A percentile compares a stretch with the other conserved stretches of the same genome.
Evolutionary conservation across 2,113 vertebrate genomes (phyloP).

Genomic region (Dermatemys mawii): DNA sequence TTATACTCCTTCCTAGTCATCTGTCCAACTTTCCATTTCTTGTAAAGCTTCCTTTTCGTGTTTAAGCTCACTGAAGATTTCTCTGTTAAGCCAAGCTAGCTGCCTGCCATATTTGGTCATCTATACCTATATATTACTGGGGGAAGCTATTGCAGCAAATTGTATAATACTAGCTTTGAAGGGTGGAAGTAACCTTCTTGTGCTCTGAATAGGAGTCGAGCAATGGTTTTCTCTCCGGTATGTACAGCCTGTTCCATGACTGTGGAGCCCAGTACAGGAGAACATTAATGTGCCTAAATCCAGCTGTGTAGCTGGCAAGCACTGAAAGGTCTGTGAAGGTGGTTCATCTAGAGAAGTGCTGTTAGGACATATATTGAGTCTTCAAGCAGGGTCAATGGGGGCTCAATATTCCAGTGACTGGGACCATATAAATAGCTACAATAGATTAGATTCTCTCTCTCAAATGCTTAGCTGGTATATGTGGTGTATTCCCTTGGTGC

Average conservation of each 20-base stretch:
- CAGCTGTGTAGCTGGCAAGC: background rate
- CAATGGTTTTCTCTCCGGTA: background rate
- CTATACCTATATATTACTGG: background rate
- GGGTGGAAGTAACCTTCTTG: background rate
- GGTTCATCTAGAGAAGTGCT: background rate
- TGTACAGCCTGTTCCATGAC: background rate
- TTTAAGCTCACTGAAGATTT: no score
- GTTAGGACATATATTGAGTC: accelerated
- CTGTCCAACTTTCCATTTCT: no score
- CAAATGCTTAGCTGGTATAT: background rate
- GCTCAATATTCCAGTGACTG: background rate
- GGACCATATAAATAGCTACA: background rate
- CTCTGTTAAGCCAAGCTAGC: no score
- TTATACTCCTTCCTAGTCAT: no score
- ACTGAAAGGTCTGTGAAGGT: background rate
- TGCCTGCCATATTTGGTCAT: no score
- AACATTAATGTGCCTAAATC: background rate
- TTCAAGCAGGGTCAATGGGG: background rate
- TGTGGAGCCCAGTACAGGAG: background rate
- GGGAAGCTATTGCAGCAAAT: background rate
- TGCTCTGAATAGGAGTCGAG: background rate
- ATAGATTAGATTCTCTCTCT: background rate
- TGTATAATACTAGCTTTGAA: background rate
- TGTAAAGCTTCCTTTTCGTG: no score
- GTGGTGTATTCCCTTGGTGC: background rate